Evolutionary conservation across 2,888 invertebrate genomes (phyloP).

Genomic region (Drosophila macrospina): DNA sequence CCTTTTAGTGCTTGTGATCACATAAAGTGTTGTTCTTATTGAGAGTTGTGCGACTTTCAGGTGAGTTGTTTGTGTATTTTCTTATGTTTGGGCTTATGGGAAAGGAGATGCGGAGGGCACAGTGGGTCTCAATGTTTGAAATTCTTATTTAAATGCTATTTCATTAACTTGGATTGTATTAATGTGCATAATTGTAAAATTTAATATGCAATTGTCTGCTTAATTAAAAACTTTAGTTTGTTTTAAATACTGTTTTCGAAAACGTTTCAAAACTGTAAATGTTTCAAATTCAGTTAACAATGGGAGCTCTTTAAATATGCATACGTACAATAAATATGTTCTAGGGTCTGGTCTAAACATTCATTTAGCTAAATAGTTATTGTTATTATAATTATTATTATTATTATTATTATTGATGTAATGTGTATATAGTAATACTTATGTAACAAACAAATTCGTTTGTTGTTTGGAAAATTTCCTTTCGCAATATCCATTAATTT

Average conservation of each 20-base stretch:
- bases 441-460: slow-evolving; percentile 74
- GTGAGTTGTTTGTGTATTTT: slow-evolving; percentile 4
- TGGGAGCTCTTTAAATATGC: slow-evolving; percentile 31
- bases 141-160: slow-evolving; percentile 10
- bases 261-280: slow-evolving; percentile 28
- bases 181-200: slow-evolving; percentile 37
- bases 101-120: slow-evolving; percentile 1
- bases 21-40: background rate
- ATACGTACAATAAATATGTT: slow-evolving; percentile 25
- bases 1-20: background rate
- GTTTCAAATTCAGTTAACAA: slow-evolving; percentile 43
- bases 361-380: slow-evolving; percentile 67
- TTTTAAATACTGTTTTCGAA: too few relatives aligned
- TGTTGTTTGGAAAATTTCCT: slow-evolving; percentile 41
- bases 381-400: slow-evolving; percentile 12
- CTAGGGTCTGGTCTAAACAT: slow-evolving; percentile 70
- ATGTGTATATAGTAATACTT: slow-evolving; percentile 47
- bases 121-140: background rate
- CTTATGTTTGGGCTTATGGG: background rate
- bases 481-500: slow-evolving; percentile 29
- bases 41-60: background rate
- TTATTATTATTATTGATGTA: slow-evolving; percentile 19
- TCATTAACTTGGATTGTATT: slow-evolving; percentile 21
- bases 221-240: slow-evolving; percentile 18
- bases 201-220: slow-evolving; percentile 24